These are phyloP conservation scores for Apostichopus japonicus DNA, from an alignment of 35 echinoderm and acorn worm species.

Conservation along the genomic window DNA sequence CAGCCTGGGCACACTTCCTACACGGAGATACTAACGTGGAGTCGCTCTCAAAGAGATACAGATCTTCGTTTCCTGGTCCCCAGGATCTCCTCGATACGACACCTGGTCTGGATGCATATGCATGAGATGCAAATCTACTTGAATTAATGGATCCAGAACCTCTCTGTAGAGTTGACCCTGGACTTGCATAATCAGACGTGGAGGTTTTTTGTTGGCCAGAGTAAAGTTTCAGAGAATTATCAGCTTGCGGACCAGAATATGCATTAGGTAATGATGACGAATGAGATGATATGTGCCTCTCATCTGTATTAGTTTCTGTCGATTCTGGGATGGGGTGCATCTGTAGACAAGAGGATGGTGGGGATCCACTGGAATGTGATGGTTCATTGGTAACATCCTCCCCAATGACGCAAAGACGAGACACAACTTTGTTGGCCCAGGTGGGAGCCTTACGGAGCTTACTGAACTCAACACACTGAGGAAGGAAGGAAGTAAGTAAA, in stretches of 20 bases:
- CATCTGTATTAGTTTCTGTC: not conserved
- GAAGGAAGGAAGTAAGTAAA: not conserved
- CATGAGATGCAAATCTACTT: slow-evolving; percentile 43
- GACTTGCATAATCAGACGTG: slow-evolving; percentile 47
- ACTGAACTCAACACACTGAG: slow-evolving; percentile 38
- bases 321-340: slow-evolving; percentile 55
- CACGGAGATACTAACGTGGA: slow-evolving; percentile 48
- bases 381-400: slow-evolving; percentile 18
- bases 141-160: slow-evolving; percentile 45
- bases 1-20: slow-evolving; percentile 34
- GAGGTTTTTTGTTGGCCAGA: slow-evolving; percentile 25
- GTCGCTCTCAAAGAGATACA: not conserved
- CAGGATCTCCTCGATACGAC: slow-evolving; percentile 32
- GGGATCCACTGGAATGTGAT: slow-evolving; percentile 56
- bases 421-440: slow-evolving; percentile 36
- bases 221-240: slow-evolving; percentile 29
- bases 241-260: slow-evolving; percentile 44
- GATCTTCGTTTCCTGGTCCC: slow-evolving; percentile 50
- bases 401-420: slow-evolving; percentile 5
- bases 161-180: slow-evolving; percentile 28
- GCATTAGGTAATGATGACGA: slow-evolving; percentile 47
- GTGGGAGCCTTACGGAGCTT: slow-evolving; percentile 48
- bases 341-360: slow-evolving; percentile 46
- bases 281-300: slow-evolving; percentile 24
- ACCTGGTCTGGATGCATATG: slow-evolving; percentile 27